Percentiles rank a stretch among this genome's conserved stretches.
phyloP scores from a whole-genome alignment of 2,797 vertebrate species.

The Tolypeutes matacus region DNA sequence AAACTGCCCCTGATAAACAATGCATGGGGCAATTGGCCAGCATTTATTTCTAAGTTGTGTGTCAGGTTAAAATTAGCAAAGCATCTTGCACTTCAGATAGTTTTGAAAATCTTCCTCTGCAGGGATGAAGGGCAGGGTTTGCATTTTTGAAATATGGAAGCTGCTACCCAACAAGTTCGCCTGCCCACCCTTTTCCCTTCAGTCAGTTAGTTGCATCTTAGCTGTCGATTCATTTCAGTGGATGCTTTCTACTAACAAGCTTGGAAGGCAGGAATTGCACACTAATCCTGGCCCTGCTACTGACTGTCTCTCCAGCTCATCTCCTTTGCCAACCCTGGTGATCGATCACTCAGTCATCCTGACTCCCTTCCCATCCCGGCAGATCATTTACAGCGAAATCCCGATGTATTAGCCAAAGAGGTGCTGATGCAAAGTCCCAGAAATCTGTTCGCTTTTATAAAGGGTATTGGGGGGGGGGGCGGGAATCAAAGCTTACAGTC shows the following conservation, averaged over 20 bases:
- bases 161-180: not conserved
- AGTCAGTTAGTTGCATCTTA: no score
- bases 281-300: not conserved
- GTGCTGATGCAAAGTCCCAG: no score
- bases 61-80: slow-evolving; percentile 47
- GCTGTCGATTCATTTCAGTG: not conserved
- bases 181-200: not conserved
- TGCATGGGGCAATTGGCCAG: slow-evolving; percentile 47
- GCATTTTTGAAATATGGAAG: not conserved
- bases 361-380: not conserved
- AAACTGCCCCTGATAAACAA: slow-evolving; percentile 67
- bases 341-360: not conserved
- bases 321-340: not conserved
- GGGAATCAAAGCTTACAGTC: no score
- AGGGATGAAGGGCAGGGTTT: not conserved
- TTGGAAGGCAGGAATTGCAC: not conserved
- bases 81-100: not conserved
- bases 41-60: not conserved
- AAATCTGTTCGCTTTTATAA: no score
- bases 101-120: slow-evolving; percentile 62
- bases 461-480: no score
- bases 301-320: not conserved
- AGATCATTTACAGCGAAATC: slow-evolving; percentile 4
- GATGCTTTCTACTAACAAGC: not conserved
- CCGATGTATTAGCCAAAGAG: no score